A percentile compares a stretch with the other conserved stretches of the same genome.
Conservation (phyloP, 2,113 vertebrate species). For the Sturnus vulgaris region DNA sequence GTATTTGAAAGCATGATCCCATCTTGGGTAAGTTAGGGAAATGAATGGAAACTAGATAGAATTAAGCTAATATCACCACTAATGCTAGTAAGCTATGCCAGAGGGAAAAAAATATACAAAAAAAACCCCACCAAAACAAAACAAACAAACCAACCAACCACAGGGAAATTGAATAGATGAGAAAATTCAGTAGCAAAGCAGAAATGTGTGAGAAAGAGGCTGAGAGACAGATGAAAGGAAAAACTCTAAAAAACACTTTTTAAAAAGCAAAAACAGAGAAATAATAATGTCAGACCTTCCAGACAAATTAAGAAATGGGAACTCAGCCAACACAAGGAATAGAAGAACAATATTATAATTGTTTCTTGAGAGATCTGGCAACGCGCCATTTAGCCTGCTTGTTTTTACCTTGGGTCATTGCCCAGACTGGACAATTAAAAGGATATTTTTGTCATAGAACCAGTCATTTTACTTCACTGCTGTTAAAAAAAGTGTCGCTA, state of each 20-base stretch:
- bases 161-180: not conserved
- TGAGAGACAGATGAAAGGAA: not conserved
- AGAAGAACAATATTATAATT: conserved; percentile 59
- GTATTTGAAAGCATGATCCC: not conserved
- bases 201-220: not conserved
- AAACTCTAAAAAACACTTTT: conserved; percentile 1
- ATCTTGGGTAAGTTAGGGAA: not conserved
- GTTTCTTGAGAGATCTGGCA: conserved; percentile 67
- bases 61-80: not conserved
- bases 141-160: not conserved
- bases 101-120: not conserved
- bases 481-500: conserved; percentile 49
- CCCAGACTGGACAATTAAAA: conserved; percentile 72
- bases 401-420: conserved; percentile 64
- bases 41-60: not conserved
- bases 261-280: conserved; percentile 54
- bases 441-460: conserved; percentile 55
- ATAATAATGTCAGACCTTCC: conserved; percentile 33
- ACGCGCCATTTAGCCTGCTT: conserved; percentile 59
- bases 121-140: not conserved
- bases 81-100: not conserved
- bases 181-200: not conserved
- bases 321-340: conserved; percentile 45
- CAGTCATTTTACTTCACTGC: conserved; percentile 49
- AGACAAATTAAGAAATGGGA: conserved; percentile 64